Percentiles rank a stretch among this genome's conserved stretches.
Conservation (phyloP, 2,888 invertebrate genomes). For the Sphaerophoria rueppellii region DNA sequence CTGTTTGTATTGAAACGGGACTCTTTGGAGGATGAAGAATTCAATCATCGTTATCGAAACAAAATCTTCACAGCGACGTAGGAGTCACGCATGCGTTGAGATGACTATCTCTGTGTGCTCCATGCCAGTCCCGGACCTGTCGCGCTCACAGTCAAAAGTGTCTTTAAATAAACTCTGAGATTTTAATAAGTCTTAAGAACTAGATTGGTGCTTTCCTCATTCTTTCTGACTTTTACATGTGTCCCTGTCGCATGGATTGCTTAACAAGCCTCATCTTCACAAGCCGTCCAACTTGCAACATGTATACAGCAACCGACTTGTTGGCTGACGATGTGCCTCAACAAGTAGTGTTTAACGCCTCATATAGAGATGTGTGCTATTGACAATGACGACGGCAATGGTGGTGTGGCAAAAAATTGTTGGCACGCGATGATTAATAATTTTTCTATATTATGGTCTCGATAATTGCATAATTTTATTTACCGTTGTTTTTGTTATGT, state of each 20-base stretch:
- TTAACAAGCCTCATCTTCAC: slow-evolving; percentile 33
- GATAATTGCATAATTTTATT: slow-evolving; percentile 71
- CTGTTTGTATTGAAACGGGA: slow-evolving; percentile 43
- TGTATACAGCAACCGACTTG: not conserved
- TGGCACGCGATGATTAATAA: slow-evolving; percentile 73
- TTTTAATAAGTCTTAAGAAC: slow-evolving; percentile 59
- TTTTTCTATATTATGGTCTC: slow-evolving; percentile 69
- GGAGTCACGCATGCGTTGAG: slow-evolving; percentile 50
- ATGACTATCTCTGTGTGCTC: slow-evolving; percentile 20
- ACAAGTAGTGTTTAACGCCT: slow-evolving; percentile 59
- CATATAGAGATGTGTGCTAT: slow-evolving; percentile 21
- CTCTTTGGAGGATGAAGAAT: slow-evolving; percentile 40
- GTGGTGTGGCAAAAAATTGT: slow-evolving; percentile 60
- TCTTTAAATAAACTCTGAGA: slow-evolving; percentile 33
- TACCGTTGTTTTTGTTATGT: slow-evolving; percentile 55
- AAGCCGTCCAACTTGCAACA: not conserved
- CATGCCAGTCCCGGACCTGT: slow-evolving; percentile 42
- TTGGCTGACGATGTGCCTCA: not conserved
- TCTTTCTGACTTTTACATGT: slow-evolving; percentile 42
- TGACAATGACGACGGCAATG: slow-evolving; percentile 1
- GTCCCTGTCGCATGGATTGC: slow-evolving; percentile 2
- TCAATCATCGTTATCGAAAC: slow-evolving; percentile 48
- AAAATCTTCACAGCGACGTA: slow-evolving; percentile 41
- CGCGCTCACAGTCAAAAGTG: slow-evolving; percentile 16
- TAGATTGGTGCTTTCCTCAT: slow-evolving; percentile 48